Conservation (phyloP, 2,888 invertebrate species). For the Andrena chrysosceles region DNA sequence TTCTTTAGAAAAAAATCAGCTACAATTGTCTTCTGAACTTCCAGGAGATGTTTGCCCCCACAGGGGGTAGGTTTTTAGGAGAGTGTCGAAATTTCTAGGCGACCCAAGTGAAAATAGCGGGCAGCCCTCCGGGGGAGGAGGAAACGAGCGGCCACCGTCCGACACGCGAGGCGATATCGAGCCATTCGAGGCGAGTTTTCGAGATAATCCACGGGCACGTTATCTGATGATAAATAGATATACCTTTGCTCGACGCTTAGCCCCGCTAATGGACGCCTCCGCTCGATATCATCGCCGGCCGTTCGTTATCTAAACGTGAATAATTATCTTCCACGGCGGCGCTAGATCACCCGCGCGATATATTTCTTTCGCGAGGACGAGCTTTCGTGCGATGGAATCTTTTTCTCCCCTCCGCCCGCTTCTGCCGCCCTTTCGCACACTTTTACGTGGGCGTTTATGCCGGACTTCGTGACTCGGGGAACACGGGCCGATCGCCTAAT, state of each 20-base stretch:
- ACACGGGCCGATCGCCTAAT: neutral
- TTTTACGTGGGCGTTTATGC: neutral
- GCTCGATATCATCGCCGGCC: conserved; percentile 76
- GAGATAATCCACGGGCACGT: conserved; percentile 76
- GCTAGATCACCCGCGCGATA: conserved; percentile 69
- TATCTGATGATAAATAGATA: conserved; percentile 81
- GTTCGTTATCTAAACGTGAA: conserved; percentile 80
- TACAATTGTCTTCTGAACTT: neutral
- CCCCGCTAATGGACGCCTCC: conserved; percentile 77
- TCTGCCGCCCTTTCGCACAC: neutral
- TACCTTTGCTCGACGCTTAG: conserved; percentile 72
- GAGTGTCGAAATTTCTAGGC: neutral
- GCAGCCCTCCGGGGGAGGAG: conserved; percentile 14
- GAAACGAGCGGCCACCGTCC: conserved; percentile 42
- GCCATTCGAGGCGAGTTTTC: conserved; percentile 76
- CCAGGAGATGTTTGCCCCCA: no score
- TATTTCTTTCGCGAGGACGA: conserved; percentile 69
- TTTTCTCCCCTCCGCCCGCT: neutral
- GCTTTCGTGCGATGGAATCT: conserved; percentile 29
- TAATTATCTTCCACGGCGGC: conserved; percentile 78
- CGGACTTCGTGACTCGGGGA: neutral
- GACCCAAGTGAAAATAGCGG: conserved; percentile 12
- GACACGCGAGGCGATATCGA: conserved; percentile 78
- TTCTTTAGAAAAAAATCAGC: conserved; percentile 6
- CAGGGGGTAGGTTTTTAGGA: no score